Evolutionary conservation across 2,797 vertebrate genomes (phyloP).

Genomic region (Parauchenoglanis punctatus): DNA sequence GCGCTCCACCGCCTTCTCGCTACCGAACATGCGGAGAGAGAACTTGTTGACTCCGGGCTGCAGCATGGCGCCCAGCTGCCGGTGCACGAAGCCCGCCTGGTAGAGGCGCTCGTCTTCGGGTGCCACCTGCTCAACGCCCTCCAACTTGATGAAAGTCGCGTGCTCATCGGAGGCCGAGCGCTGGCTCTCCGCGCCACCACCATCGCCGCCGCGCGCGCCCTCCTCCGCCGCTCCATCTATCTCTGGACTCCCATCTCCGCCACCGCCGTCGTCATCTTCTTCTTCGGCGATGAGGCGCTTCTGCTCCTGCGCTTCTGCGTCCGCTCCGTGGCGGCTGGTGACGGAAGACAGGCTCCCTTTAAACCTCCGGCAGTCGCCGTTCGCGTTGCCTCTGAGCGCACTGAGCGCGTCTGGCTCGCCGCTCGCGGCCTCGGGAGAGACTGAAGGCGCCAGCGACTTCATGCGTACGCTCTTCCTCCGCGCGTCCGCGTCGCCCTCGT

Average conservation of each 20-base stretch:
- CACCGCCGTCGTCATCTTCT: constrained; percentile 58
- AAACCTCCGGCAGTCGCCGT: constrained; percentile 94
- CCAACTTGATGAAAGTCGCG: constrained; percentile 87
- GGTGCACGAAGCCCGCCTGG: constrained; percentile 94
- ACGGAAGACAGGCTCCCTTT: constrained; percentile 90
- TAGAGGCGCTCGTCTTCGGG: constrained; percentile 88
- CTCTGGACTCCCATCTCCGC: constrained; percentile 62
- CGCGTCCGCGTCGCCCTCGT: constrained; percentile 83
- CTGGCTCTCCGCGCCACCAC: constrained; percentile 66
- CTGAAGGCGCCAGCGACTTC: constrained; percentile 82
- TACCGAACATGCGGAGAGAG: constrained; percentile 98
- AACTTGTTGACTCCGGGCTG: constrained; percentile 85
- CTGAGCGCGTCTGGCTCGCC: constrained; percentile 79
- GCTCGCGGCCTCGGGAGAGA: constrained; percentile 76
- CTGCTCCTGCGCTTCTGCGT: constrained; percentile 84
- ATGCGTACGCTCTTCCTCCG: constrained; percentile 89
- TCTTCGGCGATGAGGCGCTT: constrained; percentile 82
- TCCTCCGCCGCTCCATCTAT: constrained; percentile 61
- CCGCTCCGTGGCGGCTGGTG: constrained; percentile 83
- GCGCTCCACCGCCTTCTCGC: constrained; percentile 96
- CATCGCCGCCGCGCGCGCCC: constrained; percentile 57
- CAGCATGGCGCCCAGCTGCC: constrained; percentile 95
- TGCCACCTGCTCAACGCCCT: constrained; percentile 85
- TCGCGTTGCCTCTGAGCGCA: constrained; percentile 85
- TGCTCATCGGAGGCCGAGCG: constrained; percentile 74